Base-by-base conservation (phyloP, 2,888 invertebrate species). In the Venustoraphidia nigricollis region DNA sequence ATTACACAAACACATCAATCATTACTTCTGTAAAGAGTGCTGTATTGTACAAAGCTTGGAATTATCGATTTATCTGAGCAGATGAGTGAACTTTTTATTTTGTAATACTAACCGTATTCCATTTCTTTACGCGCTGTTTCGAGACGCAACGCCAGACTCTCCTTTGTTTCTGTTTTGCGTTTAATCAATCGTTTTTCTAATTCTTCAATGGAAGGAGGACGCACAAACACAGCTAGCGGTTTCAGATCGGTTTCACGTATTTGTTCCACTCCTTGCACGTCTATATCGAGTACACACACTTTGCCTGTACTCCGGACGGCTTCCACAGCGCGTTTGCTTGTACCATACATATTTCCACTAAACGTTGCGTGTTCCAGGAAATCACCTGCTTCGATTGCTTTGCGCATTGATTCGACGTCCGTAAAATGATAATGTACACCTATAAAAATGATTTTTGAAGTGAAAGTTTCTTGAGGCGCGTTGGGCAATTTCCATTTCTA, bases 281-380 rank as follows among this genome's bases (percentile, higher is more conserved):
- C 96, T 55, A 97, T 90, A 63, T 97, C 97, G 54, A 97, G 68
- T 2, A 97, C 81, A 62, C 96, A 96, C 6, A 60, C 54, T 62
- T 85, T 85, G 3, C 95, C 95, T 11, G 79, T 72, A 11, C 72
- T 68, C 51, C 81, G 78, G 1, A 97, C 88, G 52, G 80, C 79
- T 56, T 83, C 77, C 0, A 98, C 89, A 0, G 95, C 85, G 57
- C 73, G 72, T 66, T 90, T 89, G 65, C 96, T 93, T 44, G 97
- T 98, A 43, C 97, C 98, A 69, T 98, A 98, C 65, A 87, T 71
- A 65, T 98, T 98, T 9, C 88, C 92, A 58, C 95, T 88, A 62
- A 93, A 98, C 44, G 75, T 75, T 1, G 97, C 95, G 52, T 79
- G 78, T 69, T 98, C 98, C 50, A 98, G 76, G 63, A 98, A 98